A percentile compares a stretch with the other conserved stretches of the same genome.
Evolutionary conservation across 1,140 invertebrate species (phyloP).

Genomic region (Drosophila gunungcola): DNA sequence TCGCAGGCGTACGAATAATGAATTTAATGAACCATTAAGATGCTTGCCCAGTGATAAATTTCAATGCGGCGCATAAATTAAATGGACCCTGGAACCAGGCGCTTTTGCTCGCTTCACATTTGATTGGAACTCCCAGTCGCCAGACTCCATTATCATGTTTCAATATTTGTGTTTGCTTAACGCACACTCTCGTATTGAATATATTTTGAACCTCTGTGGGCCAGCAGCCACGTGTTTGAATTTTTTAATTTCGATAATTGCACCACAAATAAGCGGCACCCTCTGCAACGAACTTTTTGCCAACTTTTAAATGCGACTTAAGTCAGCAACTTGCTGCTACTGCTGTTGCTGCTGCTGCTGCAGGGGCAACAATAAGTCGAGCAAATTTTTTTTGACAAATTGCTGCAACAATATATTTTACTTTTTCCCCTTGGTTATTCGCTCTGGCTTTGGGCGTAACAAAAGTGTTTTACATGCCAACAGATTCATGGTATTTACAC

Average conservation of each 20-base stretch:
- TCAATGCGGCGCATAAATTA: constrained; percentile 77
- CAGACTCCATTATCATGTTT: neutral
- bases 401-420: constrained; percentile 74
- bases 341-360: constrained; percentile 15
- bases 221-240: constrained; percentile 22
- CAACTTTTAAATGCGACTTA: constrained; percentile 75
- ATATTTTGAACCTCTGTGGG: constrained; percentile 1
- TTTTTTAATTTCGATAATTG: constrained; percentile 77
- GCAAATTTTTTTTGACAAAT: constrained; percentile 80
- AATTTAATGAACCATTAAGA: constrained; percentile 83
- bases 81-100: constrained; percentile 37
- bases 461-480: constrained; percentile 82
- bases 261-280: constrained; percentile 67
- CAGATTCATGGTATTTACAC: constrained; percentile 82
- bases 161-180: constrained; percentile 47
- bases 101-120: constrained; percentile 3
- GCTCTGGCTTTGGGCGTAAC: constrained; percentile 74
- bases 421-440: constrained; percentile 44
- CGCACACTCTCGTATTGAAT: constrained; percentile 13
- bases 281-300: constrained; percentile 33
- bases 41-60: constrained; percentile 79
- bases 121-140: constrained; percentile 5
- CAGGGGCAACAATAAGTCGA: constrained; percentile 62
- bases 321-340: constrained; percentile 52
- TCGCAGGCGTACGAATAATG: constrained; percentile 70